Evolutionary conservation across 2,113 vertebrate genomes (phyloP).

Genomic region (Caracal caracal): DNA sequence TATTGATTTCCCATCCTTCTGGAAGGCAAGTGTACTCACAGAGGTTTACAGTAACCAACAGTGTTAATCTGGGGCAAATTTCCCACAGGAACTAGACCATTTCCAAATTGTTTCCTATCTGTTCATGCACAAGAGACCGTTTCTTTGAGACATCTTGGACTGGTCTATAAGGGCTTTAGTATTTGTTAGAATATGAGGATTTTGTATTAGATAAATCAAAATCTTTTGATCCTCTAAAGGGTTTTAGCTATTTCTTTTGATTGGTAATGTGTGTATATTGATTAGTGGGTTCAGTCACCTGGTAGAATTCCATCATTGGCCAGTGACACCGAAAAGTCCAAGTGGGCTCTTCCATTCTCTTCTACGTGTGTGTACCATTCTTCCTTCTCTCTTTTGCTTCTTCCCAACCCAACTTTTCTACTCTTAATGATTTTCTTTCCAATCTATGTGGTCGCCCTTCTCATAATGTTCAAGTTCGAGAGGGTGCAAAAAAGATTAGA

Average conservation of each 20-base stretch:
- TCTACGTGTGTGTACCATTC: accelerated
- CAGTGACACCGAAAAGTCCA: too few relatives aligned
- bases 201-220: neutral
- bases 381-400: neutral
- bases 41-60: neutral
- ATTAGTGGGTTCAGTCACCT: neutral
- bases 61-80: neutral
- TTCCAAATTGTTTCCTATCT: neutral
- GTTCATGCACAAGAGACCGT: neutral
- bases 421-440: neutral
- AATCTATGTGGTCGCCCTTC: neutral
- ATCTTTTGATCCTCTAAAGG: neutral
- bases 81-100: neutral
- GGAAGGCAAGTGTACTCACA: neutral
- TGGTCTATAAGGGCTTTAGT: neutral
- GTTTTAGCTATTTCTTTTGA: neutral
- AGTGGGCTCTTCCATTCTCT: accelerated
- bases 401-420: neutral
- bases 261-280: neutral
- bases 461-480: neutral
- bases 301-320: neutral
- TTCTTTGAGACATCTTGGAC: neutral
- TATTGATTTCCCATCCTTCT: conserved; percentile 42
- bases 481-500: neutral
- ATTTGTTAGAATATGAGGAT: neutral